These are phyloP conservation scores for Grus americana DNA, from an alignment of 2,113 vertebrate species.

Conservation along the genomic window DNA sequence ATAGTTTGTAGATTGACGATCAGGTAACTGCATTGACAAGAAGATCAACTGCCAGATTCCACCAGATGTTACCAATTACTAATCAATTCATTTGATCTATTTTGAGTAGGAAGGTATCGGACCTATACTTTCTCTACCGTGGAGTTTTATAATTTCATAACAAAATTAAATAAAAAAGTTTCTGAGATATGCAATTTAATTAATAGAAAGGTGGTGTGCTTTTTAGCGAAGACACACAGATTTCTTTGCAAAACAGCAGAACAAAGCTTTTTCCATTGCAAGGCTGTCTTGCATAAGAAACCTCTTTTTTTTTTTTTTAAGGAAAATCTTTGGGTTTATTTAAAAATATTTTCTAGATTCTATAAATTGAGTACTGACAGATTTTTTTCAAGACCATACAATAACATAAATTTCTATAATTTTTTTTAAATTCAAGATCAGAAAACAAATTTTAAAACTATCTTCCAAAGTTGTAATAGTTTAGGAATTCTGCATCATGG, in stretches of 20 bases:
- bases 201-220: background rate
- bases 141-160: background rate
- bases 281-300: background rate
- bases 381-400: background rate
- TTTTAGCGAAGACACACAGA: background rate
- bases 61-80: background rate
- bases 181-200: background rate
- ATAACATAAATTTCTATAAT: background rate
- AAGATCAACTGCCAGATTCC: background rate
- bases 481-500: background rate
- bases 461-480: background rate
- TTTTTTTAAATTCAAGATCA: background rate
- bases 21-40: background rate
- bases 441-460: background rate
- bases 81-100: background rate
- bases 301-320: background rate
- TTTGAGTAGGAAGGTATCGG: accelerated
- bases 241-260: background rate
- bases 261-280: background rate
- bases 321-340: background rate
- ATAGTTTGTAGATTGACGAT: background rate
- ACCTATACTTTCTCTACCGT: background rate
- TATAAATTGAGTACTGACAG: background rate
- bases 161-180: background rate
- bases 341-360: background rate